Conservation (phyloP, 2,888 invertebrate species). For the Agrotis exclamationis region DNA sequence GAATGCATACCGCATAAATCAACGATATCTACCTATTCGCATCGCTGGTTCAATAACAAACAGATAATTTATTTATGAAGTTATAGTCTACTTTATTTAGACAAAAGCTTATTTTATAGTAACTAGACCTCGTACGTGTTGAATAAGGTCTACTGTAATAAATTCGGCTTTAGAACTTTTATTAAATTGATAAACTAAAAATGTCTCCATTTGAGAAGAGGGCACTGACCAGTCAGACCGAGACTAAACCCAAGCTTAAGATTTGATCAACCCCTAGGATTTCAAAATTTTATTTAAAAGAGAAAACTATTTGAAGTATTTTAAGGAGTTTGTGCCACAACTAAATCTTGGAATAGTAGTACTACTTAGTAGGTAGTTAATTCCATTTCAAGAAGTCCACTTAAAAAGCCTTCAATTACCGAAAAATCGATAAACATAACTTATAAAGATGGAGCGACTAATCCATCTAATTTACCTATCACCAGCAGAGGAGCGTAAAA, state of each 20-base stretch:
- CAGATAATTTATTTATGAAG: constrained; percentile 34
- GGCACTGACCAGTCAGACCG: background rate
- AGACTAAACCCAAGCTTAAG: background rate
- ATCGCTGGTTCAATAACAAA: constrained; percentile 39
- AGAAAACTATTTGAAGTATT: background rate
- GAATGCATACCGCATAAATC: constrained; percentile 53
- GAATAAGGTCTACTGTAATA: background rate
- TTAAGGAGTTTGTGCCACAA: background rate
- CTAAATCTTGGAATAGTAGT: background rate
- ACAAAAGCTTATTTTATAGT: constrained; percentile 18
- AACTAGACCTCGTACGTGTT: constrained; percentile 11
- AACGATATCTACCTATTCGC: constrained; percentile 31
- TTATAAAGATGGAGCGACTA: constrained; percentile 28
- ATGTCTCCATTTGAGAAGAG: background rate
- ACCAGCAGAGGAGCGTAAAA: constrained; percentile 48
- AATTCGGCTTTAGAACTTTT: background rate
- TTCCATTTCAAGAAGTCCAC: background rate
- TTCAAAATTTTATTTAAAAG: background rate
- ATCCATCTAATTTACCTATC: constrained; percentile 53
- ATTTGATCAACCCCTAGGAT: background rate
- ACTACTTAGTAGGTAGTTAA: background rate
- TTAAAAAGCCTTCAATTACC: background rate
- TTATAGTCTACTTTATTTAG: background rate
- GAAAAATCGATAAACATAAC: constrained; percentile 30
- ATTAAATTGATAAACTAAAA: background rate